Conservation (phyloP, 2,888 invertebrate genomes). For the Eupithecia pulchellata region DNA sequence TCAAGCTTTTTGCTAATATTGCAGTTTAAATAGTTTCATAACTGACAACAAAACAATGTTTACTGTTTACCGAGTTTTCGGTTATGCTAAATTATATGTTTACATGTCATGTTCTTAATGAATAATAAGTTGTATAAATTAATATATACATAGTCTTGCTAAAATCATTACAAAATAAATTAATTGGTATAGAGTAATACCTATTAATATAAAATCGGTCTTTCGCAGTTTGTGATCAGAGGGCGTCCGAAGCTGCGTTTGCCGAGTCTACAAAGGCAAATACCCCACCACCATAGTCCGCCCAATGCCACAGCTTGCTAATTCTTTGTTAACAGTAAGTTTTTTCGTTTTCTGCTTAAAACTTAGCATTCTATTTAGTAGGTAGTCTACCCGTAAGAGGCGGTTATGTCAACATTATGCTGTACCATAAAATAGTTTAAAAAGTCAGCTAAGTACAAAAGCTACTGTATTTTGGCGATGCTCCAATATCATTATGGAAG, state of each 20-base stretch:
- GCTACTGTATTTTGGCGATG: constrained; percentile 59
- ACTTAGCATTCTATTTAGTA: background rate
- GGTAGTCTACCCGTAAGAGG: constrained; percentile 12
- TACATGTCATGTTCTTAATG: no score
- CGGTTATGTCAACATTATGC: constrained; percentile 18
- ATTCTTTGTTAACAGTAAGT: background rate
- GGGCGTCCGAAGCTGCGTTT: background rate
- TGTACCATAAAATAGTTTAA: constrained; percentile 34
- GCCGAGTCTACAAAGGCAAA: no score
- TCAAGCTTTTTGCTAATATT: background rate
- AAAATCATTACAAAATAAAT: no score
- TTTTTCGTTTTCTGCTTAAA: background rate
- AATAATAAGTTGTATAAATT: no score
- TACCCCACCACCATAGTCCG: no score
- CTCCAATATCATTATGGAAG: constrained; percentile 78
- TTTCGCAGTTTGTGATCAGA: no score
- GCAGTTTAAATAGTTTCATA: background rate
- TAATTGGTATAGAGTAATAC: no score
- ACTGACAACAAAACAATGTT: background rate
- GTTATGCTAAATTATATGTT: no score
- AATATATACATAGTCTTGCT: no score
- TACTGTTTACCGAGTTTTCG: no score
- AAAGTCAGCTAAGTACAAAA: constrained; percentile 40
- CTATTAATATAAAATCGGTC: no score
- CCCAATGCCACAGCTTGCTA: background rate